Conservation (phyloP, 2,797 vertebrate genomes). For the Urocyon cinereoargenteus region DNA sequence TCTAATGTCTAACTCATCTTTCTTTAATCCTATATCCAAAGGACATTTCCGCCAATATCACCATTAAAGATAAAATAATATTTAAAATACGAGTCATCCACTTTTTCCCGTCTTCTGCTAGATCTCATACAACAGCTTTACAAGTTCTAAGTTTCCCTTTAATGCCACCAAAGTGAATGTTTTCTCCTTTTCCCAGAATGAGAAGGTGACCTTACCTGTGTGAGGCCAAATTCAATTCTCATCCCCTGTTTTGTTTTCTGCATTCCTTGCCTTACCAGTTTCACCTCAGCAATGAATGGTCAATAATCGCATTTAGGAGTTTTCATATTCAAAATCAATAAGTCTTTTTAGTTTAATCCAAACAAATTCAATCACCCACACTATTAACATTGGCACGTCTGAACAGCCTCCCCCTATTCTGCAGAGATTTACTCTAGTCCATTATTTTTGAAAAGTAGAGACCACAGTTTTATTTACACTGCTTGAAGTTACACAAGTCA, state of each 20-base stretch:
- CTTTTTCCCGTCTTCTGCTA: neutral
- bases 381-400: neutral
- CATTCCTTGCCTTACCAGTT: neutral
- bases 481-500: constrained; percentile 73
- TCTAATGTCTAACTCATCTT: neutral
- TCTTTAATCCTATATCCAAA: neutral
- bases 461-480: constrained; percentile 71
- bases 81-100: neutral
- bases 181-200: neutral
- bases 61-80: neutral
- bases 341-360: constrained; percentile 56
- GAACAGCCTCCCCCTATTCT: constrained; percentile 49
- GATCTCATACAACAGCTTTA: neutral
- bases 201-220: neutral
- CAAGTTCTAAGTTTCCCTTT: neutral
- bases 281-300: neutral
- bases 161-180: neutral
- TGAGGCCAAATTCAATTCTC: neutral
- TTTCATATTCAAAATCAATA: constrained; percentile 51
- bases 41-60: neutral
- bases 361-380: neutral
- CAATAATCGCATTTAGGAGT: neutral
- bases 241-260: neutral
- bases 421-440: constrained; percentile 38
- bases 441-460: constrained; percentile 61